Evolutionary conservation across 2,797 vertebrate genomes (phyloP), one percentile per base, ranked within the genome.

Genomic region (Sitta carolinensis): DNA sequence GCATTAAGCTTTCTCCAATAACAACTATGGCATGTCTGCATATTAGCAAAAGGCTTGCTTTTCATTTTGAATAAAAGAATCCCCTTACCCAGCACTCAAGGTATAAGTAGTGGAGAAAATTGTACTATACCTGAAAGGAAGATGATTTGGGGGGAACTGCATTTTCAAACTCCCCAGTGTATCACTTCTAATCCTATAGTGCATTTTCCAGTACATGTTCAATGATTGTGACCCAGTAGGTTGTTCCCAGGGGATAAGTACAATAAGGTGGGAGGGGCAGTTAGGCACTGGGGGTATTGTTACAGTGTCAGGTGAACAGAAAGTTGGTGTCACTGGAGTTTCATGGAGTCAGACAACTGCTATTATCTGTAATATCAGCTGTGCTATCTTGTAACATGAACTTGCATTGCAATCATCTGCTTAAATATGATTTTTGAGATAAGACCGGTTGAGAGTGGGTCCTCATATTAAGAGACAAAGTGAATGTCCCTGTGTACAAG

Each of bases 161-260:
- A 9, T 61, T 72, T 75, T 59, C 58, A 70, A 34, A 59, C 20
- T 57, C 30, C 19, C 4, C 22, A 16, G 48, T 25, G 32, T 26
- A 30, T 36, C 0, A 1, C 14, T 54, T 78, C 62, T 62, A 36
- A 22, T 51, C 7, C 1, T 26, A 12, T 0, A 21, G 52, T 10
- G 16, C 19, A 3, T 48, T 54, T 83, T 61, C 38, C 64, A 45
- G 11, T 18, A 8, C 2, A 0, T 5, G 6, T 26, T 61, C 59
- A 42, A 3, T 45, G 36, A 32, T 0, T 17, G 38, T 25, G 22
- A 32, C 59, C 32, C 3, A 1, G 38, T 2, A 59, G 40, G 4
- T 5, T 16, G 26, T 23, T 48, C 27, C 52, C 62, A n/a, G 45
- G 34, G n/a, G 7, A 30, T 32, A 38, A 34, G 8, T 51, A 36